A percentile compares a stretch with the other conserved stretches of the same genome.
phyloP scores from a whole-genome alignment of 2,888 invertebrate genomes.

The Tachina grossa region DNA sequence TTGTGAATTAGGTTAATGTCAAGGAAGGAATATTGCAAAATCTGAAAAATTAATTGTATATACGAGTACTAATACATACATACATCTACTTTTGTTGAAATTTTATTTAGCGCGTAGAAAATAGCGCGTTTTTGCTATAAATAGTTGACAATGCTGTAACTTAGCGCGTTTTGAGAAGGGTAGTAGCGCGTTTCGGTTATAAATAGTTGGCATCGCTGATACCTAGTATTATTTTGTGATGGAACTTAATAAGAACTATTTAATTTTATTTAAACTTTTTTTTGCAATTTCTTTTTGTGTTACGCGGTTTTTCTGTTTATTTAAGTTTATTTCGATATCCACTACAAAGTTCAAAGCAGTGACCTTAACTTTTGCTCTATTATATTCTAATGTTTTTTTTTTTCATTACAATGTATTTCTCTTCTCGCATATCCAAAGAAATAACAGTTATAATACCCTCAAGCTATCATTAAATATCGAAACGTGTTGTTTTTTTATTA shows the following conservation, averaged over 20 bases:
- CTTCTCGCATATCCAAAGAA: background rate
- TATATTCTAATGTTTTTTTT: background rate
- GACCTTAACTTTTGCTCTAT: constrained; percentile 44
- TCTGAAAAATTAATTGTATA: too few relatives aligned
- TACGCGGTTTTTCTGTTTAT: background rate
- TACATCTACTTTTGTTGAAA: too few relatives aligned
- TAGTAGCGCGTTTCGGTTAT: too few relatives aligned
- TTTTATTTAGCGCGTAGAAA: too few relatives aligned
- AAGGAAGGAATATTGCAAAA: too few relatives aligned
- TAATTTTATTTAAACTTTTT: background rate
- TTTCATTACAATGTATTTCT: background rate
- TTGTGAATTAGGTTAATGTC: too few relatives aligned
- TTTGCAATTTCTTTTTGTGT: background rate
- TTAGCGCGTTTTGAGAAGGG: too few relatives aligned
- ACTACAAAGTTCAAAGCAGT: constrained; percentile 16
- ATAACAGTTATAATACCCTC: constrained; percentile 7
- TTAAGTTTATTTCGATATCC: background rate
- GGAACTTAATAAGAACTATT: background rate
- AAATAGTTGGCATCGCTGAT: too few relatives aligned
- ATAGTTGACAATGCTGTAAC: too few relatives aligned
- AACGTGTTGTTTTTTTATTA: constrained; percentile 49
- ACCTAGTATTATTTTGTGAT: too few relatives aligned
- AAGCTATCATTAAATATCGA: constrained; percentile 13
- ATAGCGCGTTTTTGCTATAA: too few relatives aligned
- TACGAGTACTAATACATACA: too few relatives aligned